Evolutionary conservation across 2,113 vertebrate species (phyloP).

Genomic region (Platysternon megacephalum): DNA sequence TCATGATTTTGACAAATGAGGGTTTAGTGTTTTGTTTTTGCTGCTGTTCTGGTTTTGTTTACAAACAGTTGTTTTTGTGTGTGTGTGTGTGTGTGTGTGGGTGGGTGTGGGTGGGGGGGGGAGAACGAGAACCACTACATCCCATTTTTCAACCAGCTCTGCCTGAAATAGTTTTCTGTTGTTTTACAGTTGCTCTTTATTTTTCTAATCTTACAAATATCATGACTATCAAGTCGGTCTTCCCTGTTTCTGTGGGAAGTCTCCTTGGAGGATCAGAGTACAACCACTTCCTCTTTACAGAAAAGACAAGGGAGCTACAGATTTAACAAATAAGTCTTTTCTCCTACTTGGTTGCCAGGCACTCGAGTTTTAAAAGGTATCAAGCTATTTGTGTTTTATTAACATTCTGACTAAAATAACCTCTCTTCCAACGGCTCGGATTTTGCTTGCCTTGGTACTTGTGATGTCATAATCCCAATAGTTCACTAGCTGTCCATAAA

Average conservation of each 20-base stretch:
- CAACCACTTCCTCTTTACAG: constrained; percentile 6
- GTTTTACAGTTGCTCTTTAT: fast-evolving
- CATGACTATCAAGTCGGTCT: background rate
- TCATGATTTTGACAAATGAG: background rate
- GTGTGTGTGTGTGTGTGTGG: no score
- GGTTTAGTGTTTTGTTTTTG: background rate
- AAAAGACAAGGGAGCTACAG: background rate
- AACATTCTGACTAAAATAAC: background rate
- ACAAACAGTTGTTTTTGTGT: no score
- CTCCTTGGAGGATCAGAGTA: background rate
- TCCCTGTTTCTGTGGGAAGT: background rate
- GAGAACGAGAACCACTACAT: background rate
- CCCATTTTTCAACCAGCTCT: background rate
- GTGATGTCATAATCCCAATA: background rate
- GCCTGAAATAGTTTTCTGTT: background rate
- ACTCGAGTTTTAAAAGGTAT: background rate
- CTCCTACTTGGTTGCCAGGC: background rate
- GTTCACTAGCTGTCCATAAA: background rate
- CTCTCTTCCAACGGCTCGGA: background rate
- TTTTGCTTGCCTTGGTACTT: background rate
- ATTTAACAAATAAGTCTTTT: background rate
- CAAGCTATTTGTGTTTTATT: background rate
- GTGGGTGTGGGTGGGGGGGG: background rate
- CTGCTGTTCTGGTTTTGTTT: background rate
- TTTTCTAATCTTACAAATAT: background rate